These are phyloP conservation scores for Lucilia sericata DNA, from an alignment of 1,140 invertebrate genomes.

Conservation along the genomic window DNA sequence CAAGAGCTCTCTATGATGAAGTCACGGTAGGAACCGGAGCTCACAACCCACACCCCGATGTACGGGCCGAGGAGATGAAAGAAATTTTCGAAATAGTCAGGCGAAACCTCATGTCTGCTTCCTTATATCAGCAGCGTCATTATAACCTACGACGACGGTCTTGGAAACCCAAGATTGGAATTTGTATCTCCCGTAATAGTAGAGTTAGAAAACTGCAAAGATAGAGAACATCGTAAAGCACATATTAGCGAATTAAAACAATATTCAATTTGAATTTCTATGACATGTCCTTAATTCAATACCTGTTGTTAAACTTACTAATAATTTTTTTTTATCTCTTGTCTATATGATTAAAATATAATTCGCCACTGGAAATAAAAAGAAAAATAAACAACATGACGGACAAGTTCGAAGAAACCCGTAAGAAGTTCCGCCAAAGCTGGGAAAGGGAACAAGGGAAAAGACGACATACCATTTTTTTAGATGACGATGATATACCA, in stretches of 20 bases:
- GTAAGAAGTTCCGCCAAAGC: too few species aligned
- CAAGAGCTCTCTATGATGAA: conserved; percentile 24
- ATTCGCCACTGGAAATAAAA: too few species aligned
- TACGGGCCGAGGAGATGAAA: not conserved
- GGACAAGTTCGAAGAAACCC: too few species aligned
- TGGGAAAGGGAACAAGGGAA: too few species aligned
- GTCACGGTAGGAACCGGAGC: not conserved
- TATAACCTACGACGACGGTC: conserved; percentile 33
- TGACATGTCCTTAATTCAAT: too few species aligned
- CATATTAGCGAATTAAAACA: conserved; percentile 23
- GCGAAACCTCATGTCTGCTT: not conserved
- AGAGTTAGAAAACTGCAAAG: not conserved
- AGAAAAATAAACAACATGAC: too few species aligned
- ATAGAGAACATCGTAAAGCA: not conserved
- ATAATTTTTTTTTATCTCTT: too few species aligned
- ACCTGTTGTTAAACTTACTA: too few species aligned
- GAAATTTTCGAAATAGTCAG: conserved; percentile 20
- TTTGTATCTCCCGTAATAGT: conserved; percentile 29
- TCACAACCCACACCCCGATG: not conserved
- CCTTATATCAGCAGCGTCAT: not conserved
- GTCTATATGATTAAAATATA: too few species aligned
- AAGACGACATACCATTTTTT: too few species aligned
- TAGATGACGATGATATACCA: too few species aligned
- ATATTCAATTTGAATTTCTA: not conserved
- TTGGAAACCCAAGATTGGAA: conserved; percentile 19